A percentile compares a stretch with the other conserved stretches of the same genome.
These are phyloP conservation scores for Cladorhizidae sp. DNA, from an alignment of 37 sponge, comb jelly and placozoan genomes.

Conservation along the genomic window DNA sequence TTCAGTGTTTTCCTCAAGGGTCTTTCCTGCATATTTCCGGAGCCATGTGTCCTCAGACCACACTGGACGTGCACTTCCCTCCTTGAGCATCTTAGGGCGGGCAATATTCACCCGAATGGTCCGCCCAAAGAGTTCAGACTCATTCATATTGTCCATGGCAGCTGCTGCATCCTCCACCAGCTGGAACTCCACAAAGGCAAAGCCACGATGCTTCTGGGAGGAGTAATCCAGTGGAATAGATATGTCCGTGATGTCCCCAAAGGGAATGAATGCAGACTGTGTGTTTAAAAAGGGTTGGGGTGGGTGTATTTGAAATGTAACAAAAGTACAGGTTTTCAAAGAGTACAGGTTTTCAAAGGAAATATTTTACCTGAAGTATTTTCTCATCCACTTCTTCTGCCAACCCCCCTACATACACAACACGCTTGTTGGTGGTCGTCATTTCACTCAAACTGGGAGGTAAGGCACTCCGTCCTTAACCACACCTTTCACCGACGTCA, in stretches of 20 bases:
- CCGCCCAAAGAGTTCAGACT: conserved; percentile 93
- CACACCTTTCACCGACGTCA: not conserved
- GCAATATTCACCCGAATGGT: conserved; percentile 94
- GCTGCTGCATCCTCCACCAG: conserved; percentile 97
- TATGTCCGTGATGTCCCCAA: conserved; percentile 96
- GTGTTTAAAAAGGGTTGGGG: not conserved
- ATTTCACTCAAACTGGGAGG: no score
- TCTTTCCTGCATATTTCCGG: conserved; percentile 81
- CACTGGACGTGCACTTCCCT: conserved; percentile 85
- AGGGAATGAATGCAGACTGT: conserved; percentile 92
- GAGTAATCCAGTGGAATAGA: conserved; percentile 93
- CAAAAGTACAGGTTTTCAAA: no score
- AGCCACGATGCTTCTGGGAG: conserved; percentile 93
- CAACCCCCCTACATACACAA: conserved; percentile 92
- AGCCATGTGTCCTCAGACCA: conserved; percentile 98
- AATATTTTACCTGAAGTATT: conserved; percentile 70
- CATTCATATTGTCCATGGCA: conserved; percentile 99
- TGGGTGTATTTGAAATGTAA: not conserved
- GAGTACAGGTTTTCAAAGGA: not conserved
- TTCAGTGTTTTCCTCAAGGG: conserved; percentile 38
- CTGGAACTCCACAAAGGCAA: conserved; percentile 98
- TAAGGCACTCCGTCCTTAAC: no score
- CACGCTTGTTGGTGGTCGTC: conserved; percentile 67
- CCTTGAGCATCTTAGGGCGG: conserved; percentile 90
- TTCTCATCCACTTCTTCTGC: conserved; percentile 98